Evolutionary conservation across 92 coral and sea anemone species (phyloP).

Genomic region (Paramuricea clavata): DNA sequence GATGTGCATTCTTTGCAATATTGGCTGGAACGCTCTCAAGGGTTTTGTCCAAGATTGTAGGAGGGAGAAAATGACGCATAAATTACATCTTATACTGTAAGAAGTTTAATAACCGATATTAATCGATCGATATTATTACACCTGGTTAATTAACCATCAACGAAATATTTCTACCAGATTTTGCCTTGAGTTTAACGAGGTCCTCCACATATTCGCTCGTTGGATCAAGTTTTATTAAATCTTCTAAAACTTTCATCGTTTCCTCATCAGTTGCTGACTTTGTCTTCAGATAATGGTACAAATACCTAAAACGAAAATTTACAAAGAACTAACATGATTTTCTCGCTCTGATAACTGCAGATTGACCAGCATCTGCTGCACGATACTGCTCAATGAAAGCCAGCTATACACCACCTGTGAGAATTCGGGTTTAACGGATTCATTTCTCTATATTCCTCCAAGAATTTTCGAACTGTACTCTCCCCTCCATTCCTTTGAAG

Average conservation of each 20-base stretch:
- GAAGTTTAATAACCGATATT: no score
- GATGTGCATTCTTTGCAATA: no score
- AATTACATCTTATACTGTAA: no score
- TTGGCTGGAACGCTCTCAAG: no score
- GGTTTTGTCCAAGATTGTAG: no score
- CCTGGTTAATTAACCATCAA: no score
- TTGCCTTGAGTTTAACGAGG: constrained; percentile 23
- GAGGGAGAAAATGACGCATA: no score
- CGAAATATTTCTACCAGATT: constrained; percentile 36
- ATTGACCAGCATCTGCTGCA: background rate
- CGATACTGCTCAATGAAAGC: background rate
- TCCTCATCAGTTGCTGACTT: constrained; percentile 48
- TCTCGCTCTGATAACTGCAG: no score
- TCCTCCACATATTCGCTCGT: constrained; percentile 84
- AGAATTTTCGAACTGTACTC: constrained; percentile 65
- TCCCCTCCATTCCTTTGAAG: constrained; percentile 57
- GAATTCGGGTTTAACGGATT: constrained; percentile 92
- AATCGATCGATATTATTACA: no score
- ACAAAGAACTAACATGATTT: no score
- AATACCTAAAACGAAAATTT: constrained; percentile 69
- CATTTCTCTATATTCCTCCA: constrained; percentile 76
- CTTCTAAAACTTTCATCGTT: constrained; percentile 67
- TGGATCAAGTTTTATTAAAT: constrained; percentile 76
- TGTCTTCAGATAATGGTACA: constrained; percentile 79
- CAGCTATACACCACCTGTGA: constrained; percentile 71